Conservation (phyloP, 2,888 invertebrate genomes). For the Lobophora halterata region DNA sequence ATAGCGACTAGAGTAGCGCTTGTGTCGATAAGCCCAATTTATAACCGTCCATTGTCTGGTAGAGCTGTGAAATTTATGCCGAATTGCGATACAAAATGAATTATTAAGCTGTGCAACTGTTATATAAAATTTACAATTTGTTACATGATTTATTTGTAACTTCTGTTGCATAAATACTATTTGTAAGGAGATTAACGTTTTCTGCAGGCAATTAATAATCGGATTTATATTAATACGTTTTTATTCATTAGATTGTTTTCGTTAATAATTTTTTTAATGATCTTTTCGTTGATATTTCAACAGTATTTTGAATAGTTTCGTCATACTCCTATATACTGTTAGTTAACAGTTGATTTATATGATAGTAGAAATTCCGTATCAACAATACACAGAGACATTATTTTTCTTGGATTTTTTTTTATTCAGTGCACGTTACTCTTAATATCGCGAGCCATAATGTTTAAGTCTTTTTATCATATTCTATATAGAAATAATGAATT, state of each 20-base stretch:
- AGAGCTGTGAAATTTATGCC: conserved; percentile 25
- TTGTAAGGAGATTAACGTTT: conserved; percentile 11
- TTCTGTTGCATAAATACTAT: conserved; percentile 15
- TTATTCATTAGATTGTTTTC: background rate
- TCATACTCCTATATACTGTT: no score
- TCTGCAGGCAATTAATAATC: conserved; percentile 2
- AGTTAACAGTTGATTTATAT: no score
- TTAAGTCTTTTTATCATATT: no score
- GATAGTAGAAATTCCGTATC: no score
- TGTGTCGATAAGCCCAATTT: conserved; percentile 40
- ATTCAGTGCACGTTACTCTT: no score
- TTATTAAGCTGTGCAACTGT: conserved; percentile 27
- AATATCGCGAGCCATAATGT: no score
- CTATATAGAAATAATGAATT: no score
- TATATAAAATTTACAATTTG: conserved; percentile 19
- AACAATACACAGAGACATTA: no score
- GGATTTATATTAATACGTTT: conserved; percentile 5
- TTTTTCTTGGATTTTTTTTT: no score
- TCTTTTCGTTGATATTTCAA: no score
- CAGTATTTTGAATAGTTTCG: no score
- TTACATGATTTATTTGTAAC: conserved; percentile 15
- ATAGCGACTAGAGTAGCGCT: conserved; percentile 38
- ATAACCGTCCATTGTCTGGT: conserved; percentile 34
- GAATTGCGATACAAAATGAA: conserved; percentile 33
- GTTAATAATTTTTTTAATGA: no score